Conservation (phyloP, 2,797 vertebrate species). For the Sorex maritimensis region DNA sequence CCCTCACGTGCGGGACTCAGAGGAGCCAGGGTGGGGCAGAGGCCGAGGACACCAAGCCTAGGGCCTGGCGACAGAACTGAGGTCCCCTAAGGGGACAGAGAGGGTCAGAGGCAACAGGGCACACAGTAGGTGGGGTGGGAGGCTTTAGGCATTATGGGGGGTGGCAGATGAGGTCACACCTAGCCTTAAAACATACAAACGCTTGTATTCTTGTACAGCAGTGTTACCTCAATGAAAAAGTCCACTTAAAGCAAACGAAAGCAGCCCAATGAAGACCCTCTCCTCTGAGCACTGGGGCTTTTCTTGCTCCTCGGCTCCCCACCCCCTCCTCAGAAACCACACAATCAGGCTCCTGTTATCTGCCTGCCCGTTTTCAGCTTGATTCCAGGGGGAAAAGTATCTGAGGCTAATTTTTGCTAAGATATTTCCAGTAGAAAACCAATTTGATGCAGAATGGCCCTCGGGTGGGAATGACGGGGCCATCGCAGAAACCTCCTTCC, state of each 20-base stretch:
- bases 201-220: no score
- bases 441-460: not conserved
- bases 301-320: not conserved
- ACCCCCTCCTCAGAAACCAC: not conserved
- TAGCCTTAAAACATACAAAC: no score
- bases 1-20: not conserved
- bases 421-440: not conserved
- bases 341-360: not conserved
- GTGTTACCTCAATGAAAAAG: no score
- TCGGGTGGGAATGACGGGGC: not conserved
- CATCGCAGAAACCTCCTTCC: not conserved
- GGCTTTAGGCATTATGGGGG: no score
- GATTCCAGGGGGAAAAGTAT: not conserved
- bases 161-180: no score
- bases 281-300: not conserved
- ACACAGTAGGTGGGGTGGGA: no score
- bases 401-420: conserved; percentile 7
- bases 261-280: not conserved
- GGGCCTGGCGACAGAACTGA: no score
- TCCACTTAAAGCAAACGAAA: not conserved
- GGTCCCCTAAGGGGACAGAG: no score
- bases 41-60: no score
- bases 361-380: conserved; percentile 1
- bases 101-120: no score
- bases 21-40: not conserved